Evolutionary conservation across 2,888 invertebrate species (phyloP).

Genomic region (Drosophila maculinotata): DNA sequence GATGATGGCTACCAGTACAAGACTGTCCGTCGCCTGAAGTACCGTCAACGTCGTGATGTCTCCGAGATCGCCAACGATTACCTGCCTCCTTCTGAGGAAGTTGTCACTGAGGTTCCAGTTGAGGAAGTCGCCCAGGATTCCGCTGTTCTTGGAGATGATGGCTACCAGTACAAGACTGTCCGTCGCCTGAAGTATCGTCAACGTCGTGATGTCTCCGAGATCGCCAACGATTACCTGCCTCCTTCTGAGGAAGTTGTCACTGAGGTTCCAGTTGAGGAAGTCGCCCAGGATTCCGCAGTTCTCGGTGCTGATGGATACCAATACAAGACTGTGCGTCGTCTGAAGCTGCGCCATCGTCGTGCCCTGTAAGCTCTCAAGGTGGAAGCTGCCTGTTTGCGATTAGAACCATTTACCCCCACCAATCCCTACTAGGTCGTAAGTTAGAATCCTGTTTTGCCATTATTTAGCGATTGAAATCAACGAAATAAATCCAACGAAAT

Average conservation of each 20-base stretch:
- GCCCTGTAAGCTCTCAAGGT: constrained; percentile 59
- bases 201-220: constrained; percentile 69
- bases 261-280: constrained; percentile 48
- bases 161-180: constrained; percentile 71
- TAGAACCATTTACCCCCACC: constrained; percentile 53
- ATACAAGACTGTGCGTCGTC: constrained; percentile 76
- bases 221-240: constrained; percentile 70
- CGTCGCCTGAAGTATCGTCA: constrained; percentile 71
- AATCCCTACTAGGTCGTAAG: constrained; percentile 67
- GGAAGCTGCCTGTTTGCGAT: constrained; percentile 61
- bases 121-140: constrained; percentile 52
- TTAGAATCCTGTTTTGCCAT: constrained; percentile 64
- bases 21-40: constrained; percentile 70
- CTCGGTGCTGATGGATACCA: constrained; percentile 63
- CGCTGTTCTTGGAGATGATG: constrained; percentile 63
- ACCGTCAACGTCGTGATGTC: constrained; percentile 72
- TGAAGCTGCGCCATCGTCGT: constrained; percentile 76
- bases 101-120: constrained; percentile 32
- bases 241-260: constrained; percentile 41
- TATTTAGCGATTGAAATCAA: constrained; percentile 77
- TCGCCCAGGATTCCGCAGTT: constrained; percentile 43
- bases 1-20: constrained; percentile 72
- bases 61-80: constrained; percentile 66
- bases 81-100: constrained; percentile 54
- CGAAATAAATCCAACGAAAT: constrained; percentile 75